phyloP scores from a whole-genome alignment of 2,113 vertebrate species.

The Felis catus region DNA sequence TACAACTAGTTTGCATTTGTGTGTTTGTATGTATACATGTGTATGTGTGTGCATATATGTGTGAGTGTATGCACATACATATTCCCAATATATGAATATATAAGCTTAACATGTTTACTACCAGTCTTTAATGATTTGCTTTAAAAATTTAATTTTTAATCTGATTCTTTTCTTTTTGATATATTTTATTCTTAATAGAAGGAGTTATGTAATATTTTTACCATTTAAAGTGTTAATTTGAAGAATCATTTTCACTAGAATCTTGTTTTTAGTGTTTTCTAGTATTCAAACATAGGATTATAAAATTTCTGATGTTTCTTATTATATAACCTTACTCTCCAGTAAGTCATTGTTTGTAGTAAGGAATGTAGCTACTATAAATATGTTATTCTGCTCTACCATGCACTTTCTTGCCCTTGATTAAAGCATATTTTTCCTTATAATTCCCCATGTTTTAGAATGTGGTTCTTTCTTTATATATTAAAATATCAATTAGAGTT shows the following conservation, averaged over 20 bases:
- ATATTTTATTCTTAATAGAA: background rate
- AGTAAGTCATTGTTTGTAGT: background rate
- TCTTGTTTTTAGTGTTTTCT: background rate
- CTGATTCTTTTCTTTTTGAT: background rate
- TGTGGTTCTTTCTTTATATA: background rate
- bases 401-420: rapidly evolving
- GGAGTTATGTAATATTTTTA: background rate
- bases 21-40: background rate
- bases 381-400: background rate
- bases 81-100: background rate
- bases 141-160: background rate
- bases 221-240: background rate
- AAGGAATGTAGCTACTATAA: background rate
- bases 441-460: background rate
- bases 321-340: background rate
- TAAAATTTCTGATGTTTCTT: background rate
- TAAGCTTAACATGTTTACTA: background rate
- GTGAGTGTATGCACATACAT: background rate
- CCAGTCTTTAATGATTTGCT: background rate
- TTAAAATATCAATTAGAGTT: background rate
- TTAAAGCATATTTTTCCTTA: background rate
- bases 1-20: background rate
- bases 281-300: background rate
- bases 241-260: background rate
- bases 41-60: background rate